Evolutionary conservation across 2,888 invertebrate genomes (phyloP).

Genomic region (Epsilonema sp.): DNA sequence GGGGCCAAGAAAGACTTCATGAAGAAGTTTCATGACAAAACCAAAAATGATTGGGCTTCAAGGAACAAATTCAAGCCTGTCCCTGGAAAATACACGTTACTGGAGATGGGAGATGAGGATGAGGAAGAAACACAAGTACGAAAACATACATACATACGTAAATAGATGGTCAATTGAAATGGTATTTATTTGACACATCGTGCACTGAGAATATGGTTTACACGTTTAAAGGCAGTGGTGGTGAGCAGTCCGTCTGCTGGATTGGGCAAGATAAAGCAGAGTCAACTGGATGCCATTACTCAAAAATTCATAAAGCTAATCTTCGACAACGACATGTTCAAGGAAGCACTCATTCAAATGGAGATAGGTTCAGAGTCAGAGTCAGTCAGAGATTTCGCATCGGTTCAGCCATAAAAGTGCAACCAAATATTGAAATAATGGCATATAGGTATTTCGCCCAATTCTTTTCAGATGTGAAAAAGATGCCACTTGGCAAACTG

Average conservation of each 20-base stretch:
- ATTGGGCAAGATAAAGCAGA: no score
- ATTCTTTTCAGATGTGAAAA: slow-evolving; percentile 30
- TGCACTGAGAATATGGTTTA: no score
- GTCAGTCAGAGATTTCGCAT: no score
- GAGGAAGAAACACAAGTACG: slow-evolving; percentile 20
- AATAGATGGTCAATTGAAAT: no score
- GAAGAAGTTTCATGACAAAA: slow-evolving; percentile 35
- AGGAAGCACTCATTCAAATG: slow-evolving; percentile 29
- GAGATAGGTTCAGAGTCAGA: no score
- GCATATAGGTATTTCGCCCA: no score
- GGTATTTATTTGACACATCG: no score
- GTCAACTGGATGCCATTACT: slow-evolving; percentile 25
- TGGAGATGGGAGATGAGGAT: slow-evolving; percentile 32
- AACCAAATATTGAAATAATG: no score
- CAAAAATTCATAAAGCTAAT: slow-evolving; percentile 31
- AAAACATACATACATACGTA: no score
- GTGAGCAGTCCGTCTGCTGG: no score
- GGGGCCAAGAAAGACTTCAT: slow-evolving; percentile 30
- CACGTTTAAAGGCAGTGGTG: no score
- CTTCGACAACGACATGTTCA: slow-evolving; percentile 34
- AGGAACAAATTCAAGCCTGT: slow-evolving; percentile 25
- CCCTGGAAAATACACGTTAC: slow-evolving; percentile 33
- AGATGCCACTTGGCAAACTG: slow-evolving; percentile 35
- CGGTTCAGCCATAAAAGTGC: no score
- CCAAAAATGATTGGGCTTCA: slow-evolving; percentile 32